Base-by-base conservation (phyloP, 2,797 vertebrate genomes). In the Mormyrops attenuatus region DNA sequence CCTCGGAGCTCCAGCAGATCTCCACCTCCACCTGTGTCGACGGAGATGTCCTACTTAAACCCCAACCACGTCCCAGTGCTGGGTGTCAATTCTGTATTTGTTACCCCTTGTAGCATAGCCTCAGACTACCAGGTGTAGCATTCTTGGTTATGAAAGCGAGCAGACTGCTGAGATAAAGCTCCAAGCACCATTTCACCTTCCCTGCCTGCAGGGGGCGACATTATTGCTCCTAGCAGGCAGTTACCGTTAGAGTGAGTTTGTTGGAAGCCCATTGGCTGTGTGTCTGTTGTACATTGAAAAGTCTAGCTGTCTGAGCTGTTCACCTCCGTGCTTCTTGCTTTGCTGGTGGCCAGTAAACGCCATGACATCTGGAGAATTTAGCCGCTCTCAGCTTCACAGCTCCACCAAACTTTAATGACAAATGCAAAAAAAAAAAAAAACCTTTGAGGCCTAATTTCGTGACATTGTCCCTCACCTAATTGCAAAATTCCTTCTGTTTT, bases 401-500 rank as follows among this genome's bases (percentile, higher is more conserved):
- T 66, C 53, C 52, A 87, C 55, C 86, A 88, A 77, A 77, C 69
- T 90, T 92, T 88, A 91, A 91, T 90, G 87, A 89, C 50, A 52
- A 91, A 90, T 89, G 89, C 87, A 86, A 89, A 86, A 69, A 30
- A 41, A 41, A 55, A 57, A 34, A 89, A 89, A 60, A 94, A 92
- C 95, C 96, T 96, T 93, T 94, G 94, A 96, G 96, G 95, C 95
- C 93, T 96, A 95, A 96, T 96, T 97, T 96, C 92, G 92, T 84
- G 91, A 95, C 94, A 94, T 94, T 95, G 94, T 95, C 95, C 95
- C 95, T 94, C 90, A 90, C 92, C 95, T 96, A 96, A 96, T 96
- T 96, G 95, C 95, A 93, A 96, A 95, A 95, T 92, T 93, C 92
- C 89, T 90, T 60, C 90, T 85, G n/a, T 13, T 47, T 52, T 26